Percentiles rank a stretch among this genome's conserved stretches.
Conservation (phyloP, 92 coral and sea anemone genomes). For the Micromussa lordhowensis region DNA sequence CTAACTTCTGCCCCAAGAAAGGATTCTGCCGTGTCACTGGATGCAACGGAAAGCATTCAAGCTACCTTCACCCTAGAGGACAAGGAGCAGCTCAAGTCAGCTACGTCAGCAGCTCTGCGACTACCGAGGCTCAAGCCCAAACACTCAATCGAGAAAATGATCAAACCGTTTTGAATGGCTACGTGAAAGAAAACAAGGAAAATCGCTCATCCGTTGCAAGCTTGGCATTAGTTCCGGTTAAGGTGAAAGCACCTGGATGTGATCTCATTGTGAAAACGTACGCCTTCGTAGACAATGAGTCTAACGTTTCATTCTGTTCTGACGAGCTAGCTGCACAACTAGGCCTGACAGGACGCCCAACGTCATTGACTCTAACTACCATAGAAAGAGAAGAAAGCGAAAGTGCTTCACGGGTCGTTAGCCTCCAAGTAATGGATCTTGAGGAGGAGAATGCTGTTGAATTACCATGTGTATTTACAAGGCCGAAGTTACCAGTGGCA, state of each 20-base stretch:
- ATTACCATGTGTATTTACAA: conserved; percentile 49
- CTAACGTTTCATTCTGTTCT: conserved; percentile 60
- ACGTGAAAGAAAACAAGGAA: not conserved
- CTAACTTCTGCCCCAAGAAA: conserved; percentile 46
- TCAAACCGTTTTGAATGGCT: conserved; percentile 11
- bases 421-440: conserved; percentile 54
- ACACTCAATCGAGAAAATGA: not conserved
- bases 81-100: not conserved
- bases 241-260: too few relatives aligned
- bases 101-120: not conserved
- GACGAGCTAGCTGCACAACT: conserved; percentile 52
- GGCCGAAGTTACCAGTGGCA: conserved; percentile 53
- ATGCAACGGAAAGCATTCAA: conserved; percentile 71
- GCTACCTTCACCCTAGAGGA: conserved; percentile 66
- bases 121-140: not conserved
- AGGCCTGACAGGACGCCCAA: conserved; percentile 21
- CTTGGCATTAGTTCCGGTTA: conserved; percentile 49
- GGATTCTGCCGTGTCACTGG: conserved; percentile 70
- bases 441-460: conserved; percentile 39
- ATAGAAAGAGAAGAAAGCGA: conserved; percentile 45
- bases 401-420: conserved; percentile 41
- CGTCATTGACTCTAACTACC: conserved; percentile 47
- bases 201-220: conserved; percentile 3
- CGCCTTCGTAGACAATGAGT: too few relatives aligned
- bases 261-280: too few relatives aligned